These are phyloP conservation scores for Ctenopoma multispine DNA, from an alignment of 2,797 vertebrate species.

Conservation along the genomic window DNA sequence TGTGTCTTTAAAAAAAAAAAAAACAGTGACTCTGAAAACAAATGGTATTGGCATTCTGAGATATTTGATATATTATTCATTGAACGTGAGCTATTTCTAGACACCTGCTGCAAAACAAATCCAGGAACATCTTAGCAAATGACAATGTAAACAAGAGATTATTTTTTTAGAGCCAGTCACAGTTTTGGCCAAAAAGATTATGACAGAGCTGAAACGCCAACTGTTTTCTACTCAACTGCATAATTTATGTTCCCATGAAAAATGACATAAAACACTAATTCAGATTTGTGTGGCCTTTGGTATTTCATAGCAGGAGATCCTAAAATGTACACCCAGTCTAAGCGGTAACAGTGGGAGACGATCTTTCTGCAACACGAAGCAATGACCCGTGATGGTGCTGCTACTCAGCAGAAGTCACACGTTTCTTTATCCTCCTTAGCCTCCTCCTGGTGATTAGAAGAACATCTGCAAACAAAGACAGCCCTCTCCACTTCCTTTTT, in stretches of 20 bases:
- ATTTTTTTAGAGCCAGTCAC: constrained; percentile 27
- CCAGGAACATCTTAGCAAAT: constrained; percentile 27
- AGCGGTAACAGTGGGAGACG: constrained; percentile 54
- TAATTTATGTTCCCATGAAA: constrained; percentile 44
- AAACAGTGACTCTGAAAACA: constrained; percentile 7
- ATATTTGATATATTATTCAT: neutral
- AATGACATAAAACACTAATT: constrained; percentile 41
- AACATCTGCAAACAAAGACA: constrained; percentile 72
- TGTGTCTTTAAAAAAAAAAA: too few species aligned
- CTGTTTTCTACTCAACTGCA: constrained; percentile 40
- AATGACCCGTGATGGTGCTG: constrained; percentile 56
- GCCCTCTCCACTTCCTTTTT: constrained; percentile 52
- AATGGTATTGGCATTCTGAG: constrained; percentile 11
- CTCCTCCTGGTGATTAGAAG: constrained; percentile 63
- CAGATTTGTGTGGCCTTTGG: constrained; percentile 39
- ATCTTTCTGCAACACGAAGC: constrained; percentile 51
- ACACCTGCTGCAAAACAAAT: constrained; percentile 27
- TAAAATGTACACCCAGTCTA: constrained; percentile 34
- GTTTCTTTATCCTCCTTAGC: constrained; percentile 45
- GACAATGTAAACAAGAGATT: constrained; percentile 37
- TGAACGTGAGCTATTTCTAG: constrained; percentile 2
- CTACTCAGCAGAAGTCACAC: constrained; percentile 47
- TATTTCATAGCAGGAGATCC: constrained; percentile 55
- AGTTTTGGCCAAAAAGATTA: constrained; percentile 36
- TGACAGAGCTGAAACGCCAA: constrained; percentile 40